Base-by-base conservation (phyloP, 2,888 invertebrate species). In the Scaptomyza caliginosa region DNA sequence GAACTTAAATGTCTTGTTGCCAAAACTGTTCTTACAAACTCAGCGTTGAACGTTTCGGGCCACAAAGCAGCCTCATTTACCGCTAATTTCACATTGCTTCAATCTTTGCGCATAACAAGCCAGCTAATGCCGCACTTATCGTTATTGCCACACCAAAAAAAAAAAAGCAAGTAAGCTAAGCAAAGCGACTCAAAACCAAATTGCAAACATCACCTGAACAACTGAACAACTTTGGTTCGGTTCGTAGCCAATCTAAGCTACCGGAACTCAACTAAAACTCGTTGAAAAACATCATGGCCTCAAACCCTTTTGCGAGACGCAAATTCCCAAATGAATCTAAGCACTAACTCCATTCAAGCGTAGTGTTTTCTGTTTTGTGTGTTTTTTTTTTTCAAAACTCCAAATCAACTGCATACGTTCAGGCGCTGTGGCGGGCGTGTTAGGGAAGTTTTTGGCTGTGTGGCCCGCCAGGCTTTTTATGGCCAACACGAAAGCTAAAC, bases 401-500 rank as follows among this genome's bases (percentile, higher is more conserved):
- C 75, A 79, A 80, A 81, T 81, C 82, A 78, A 84, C 81, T 81
- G 81, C 78, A 76, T 67, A 67, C 73, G 49, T 34, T 54, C 30
- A 16, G 66, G 51, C 7, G 38, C n/a, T 19, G 13, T 13, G 26
- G 26, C 36, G 11, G 38, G 26, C 5, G 42, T n/a, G n/a, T n/a
- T n/a, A 26, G 26, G 10, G 43, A 26, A 28, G 4, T n/a, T 46
- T 10, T 30, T 46, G 46, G 42, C 50, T 39, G 26, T 60, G 54
- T 52, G 56, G 57, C 68, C 68, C 57, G 63, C 34, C 54, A 65
- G 65, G 60, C 64, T 73, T 77, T 86, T 83, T 80, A 83, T 86
- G 71, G 67, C 76, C 81, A 86, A 83, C 80, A 76, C 78, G 84
- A 83, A 78, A 77, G 82, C 82, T 77, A 83, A 86, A 83, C 80